Percentiles rank a stretch among this genome's conserved stretches.
Conservation (phyloP, 2,888 invertebrate species). For the Artemia sp. region DNA sequence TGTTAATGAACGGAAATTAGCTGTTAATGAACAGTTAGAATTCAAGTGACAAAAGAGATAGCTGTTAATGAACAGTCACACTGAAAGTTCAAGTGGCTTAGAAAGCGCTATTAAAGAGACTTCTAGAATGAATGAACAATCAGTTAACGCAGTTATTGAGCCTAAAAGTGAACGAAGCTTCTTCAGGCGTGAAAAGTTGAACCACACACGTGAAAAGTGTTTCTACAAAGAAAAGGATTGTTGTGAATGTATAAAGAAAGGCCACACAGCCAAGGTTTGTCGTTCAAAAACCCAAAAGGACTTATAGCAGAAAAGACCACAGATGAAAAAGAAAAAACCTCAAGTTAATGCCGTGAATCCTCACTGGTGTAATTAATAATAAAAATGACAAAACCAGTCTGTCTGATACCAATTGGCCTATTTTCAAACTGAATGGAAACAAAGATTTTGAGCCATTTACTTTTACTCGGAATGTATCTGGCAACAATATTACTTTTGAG, state of each 20-base stretch:
- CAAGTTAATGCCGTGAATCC: neutral
- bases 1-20: no score
- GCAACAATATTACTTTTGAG: neutral
- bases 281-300: neutral
- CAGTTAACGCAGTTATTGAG: no score
- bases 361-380: neutral
- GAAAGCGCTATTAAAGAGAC: no score
- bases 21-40: no score
- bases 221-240: neutral
- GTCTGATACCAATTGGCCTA: neutral
- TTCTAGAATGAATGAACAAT: no score
- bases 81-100: no score
- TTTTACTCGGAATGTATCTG: no score
- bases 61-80: no score
- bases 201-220: neutral
- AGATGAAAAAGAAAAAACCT: neutral
- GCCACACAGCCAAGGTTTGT: neutral
- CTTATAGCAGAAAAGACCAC: neutral
- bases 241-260: neutral
- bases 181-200: neutral
- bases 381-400: neutral
- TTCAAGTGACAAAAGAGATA: no score
- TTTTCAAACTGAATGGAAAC: neutral
- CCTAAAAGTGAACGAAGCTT: no score
- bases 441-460: no score